Conservation (phyloP, 2,797 vertebrate genomes). For the Orientallactaga sibirica region DNA sequence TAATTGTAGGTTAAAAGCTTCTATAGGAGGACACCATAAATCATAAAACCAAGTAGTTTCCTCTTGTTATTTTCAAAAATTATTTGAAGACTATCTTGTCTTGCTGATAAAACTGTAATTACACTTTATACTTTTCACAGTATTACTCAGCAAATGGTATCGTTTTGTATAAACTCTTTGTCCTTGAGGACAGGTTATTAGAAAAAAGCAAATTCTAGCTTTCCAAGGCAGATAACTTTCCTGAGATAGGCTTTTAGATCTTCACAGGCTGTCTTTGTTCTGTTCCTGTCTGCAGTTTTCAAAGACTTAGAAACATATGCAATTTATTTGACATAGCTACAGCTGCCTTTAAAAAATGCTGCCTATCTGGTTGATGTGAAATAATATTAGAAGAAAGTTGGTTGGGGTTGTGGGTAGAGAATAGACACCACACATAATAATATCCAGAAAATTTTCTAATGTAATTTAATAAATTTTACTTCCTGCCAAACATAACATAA, state of each 20-base stretch:
- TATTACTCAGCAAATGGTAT: constrained; percentile 74
- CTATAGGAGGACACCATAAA: constrained; percentile 33
- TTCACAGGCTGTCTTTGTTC: constrained; percentile 84
- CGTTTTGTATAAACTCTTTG: constrained; percentile 75
- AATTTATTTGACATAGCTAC: constrained; percentile 77
- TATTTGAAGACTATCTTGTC: constrained; percentile 58
- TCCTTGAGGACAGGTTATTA: constrained; percentile 79
- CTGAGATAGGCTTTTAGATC: constrained; percentile 70
- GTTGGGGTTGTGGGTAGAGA: background rate
- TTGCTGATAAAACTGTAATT: constrained; percentile 72
- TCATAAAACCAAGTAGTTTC: constrained; percentile 68
- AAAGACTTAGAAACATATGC: constrained; percentile 79
- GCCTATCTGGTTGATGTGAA: constrained; percentile 16
- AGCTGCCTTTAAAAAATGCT: constrained; percentile 64
- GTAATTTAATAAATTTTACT: background rate
- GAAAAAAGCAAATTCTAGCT: constrained; percentile 73
- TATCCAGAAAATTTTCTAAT: background rate
- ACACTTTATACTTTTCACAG: constrained; percentile 53
- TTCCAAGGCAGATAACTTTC: constrained; percentile 77
- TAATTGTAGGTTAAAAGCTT: constrained; percentile 58
- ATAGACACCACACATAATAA: background rate
- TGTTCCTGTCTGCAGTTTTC: constrained; percentile 80
- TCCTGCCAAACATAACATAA: constrained; percentile 23
- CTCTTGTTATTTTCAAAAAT: constrained; percentile 64
- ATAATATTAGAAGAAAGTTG: constrained; percentile 10